Conservation (phyloP, 2,888 invertebrate species). For the Caprella mutica region DNA sequence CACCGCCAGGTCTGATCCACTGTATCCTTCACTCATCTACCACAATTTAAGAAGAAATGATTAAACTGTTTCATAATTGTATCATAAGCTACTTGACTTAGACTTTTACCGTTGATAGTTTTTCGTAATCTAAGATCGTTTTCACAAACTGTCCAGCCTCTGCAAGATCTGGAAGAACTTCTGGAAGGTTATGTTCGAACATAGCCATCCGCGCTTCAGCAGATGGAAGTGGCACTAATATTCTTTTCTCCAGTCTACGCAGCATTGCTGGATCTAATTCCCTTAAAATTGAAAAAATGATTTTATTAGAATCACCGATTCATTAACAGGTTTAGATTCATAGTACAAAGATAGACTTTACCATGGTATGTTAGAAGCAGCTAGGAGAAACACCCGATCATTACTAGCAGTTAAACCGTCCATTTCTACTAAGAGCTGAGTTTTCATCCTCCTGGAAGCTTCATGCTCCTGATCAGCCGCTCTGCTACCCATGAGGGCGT, state of each 20-base stretch:
- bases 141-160: conserved; percentile 41
- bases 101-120: conserved; percentile 40
- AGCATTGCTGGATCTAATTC: conserved; percentile 79
- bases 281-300: too few species aligned
- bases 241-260: conserved; percentile 73
- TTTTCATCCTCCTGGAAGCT: conserved; percentile 73
- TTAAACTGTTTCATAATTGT: neutral
- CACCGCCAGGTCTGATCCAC: conserved; percentile 75
- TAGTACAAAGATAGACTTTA: too few species aligned
- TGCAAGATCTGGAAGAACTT: conserved; percentile 40
- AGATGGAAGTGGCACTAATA: conserved; percentile 67
- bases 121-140: conserved; percentile 43
- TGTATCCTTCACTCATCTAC: conserved; percentile 59
- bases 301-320: too few species aligned
- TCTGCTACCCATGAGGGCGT: conserved; percentile 60
- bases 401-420: conserved; percentile 59
- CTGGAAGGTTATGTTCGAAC: conserved; percentile 48
- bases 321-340: too few species aligned
- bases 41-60: conserved; percentile 16
- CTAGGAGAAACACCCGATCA: conserved; percentile 62
- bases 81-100: neutral
- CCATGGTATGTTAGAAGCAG: conserved; percentile 89
- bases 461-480: conserved; percentile 59
- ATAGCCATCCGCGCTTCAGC: conserved; percentile 54
- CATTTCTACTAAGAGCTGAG: conserved; percentile 73